Percentiles rank a stretch among this genome's conserved stretches.
Conservation (phyloP, 2,888 invertebrate genomes). For the Lingula anatina region DNA sequence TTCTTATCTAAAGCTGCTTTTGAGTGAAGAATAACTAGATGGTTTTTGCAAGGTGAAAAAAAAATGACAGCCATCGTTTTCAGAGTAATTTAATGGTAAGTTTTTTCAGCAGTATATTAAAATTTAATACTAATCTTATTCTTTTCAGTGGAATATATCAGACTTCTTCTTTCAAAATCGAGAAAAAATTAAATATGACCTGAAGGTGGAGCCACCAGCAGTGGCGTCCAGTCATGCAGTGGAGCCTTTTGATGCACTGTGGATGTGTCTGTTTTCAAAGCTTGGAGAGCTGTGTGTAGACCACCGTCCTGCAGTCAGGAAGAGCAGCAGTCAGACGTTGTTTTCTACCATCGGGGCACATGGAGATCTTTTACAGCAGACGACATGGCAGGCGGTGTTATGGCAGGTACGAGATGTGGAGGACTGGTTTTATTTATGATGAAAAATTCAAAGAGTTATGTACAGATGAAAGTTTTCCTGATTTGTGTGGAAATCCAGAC, state of each 20-base stretch:
- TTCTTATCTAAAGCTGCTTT: no score
- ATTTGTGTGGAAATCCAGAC: no score
- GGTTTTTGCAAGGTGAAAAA: no score
- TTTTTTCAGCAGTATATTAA: no score
- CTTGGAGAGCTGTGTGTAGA: constrained; percentile 77
- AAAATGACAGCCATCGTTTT: no score
- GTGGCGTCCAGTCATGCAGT: constrained; percentile 4
- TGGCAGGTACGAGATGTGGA: constrained; percentile 64
- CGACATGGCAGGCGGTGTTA: constrained; percentile 90
- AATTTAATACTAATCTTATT: no score
- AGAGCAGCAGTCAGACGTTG: constrained; percentile 94
- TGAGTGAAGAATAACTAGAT: no score
- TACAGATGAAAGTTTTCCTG: no score
- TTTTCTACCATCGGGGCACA: constrained; percentile 97
- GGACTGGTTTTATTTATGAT: neutral
- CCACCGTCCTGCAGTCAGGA: constrained; percentile 88
- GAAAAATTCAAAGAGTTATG: no score
- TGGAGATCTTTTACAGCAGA: constrained; percentile 77
- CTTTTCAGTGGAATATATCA: constrained; percentile 91
- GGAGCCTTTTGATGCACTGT: constrained; percentile 78
- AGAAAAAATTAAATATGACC: constrained; percentile 55
- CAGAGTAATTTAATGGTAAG: no score
- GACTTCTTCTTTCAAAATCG: constrained; percentile 96
- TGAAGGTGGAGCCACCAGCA: constrained; percentile 17
- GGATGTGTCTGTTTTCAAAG: constrained; percentile 79